Conservation (phyloP, 2,113 vertebrate species). For the Microtus montanus region DNA sequence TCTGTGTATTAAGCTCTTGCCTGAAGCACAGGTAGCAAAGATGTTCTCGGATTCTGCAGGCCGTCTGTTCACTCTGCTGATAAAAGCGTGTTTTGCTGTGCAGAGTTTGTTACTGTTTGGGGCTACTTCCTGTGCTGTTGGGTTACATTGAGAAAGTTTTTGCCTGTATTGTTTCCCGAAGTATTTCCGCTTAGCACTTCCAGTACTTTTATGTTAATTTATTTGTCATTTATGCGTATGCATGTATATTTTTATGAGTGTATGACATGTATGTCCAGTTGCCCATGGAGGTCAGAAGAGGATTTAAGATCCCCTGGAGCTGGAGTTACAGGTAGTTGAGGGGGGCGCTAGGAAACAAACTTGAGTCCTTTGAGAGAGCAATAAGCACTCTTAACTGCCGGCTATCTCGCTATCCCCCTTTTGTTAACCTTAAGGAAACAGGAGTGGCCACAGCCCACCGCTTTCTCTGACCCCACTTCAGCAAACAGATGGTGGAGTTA, state of each 20-base stretch:
- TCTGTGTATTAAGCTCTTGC: neutral
- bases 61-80: neutral
- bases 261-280: neutral
- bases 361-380: neutral
- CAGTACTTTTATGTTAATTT: neutral
- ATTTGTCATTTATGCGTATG: neutral
- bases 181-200: neutral
- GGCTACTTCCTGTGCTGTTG: neutral
- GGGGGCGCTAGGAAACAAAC: neutral
- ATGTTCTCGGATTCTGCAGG: neutral
- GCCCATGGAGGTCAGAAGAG: neutral
- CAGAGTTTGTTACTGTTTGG: too few species aligned
- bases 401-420: too few species aligned
- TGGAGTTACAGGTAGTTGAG: neutral
- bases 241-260: neutral
- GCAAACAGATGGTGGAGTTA: neutral
- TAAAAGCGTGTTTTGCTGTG: neutral
- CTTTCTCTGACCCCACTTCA: neutral
- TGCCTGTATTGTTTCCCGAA: neutral
- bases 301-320: too few species aligned
- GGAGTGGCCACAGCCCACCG: neutral
- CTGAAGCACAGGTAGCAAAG: neutral
- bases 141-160: neutral
- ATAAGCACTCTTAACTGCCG: neutral
- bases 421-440: conserved; percentile 18